Evolutionary conservation across 2,888 invertebrate species (phyloP), one percentile per base, ranked within the genome.

Genomic region (Heteromurus nitidus): DNA sequence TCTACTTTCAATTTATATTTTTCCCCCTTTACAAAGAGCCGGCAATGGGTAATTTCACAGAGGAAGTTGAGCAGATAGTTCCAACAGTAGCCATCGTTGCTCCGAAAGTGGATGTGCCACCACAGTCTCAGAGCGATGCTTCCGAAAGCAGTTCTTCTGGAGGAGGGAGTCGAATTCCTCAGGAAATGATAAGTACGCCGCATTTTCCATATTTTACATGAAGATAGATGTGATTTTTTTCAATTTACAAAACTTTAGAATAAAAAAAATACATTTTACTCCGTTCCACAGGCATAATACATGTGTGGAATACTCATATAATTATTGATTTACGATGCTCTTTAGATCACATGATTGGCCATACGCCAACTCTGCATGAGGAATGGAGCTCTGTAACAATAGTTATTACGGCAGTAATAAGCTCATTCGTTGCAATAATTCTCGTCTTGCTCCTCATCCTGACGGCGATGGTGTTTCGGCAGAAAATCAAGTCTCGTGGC

Each of bases 361-460:
- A 85, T 62, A 80, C 82, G 28, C 85, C 86, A 68, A 75, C 80
- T 60, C 65, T 81, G 36, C 79, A 81, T 47, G 82, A 82, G 58
- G 87, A 87, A 77, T 87, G 87, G 87, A 86, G 85, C 58, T 86
- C 86, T 0, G 82, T 85, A 62, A 85, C 87, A 73, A 86, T 87
- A 20, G 86, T 87, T 20, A 80, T 87, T 30, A 87, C 87, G 22
- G 85, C 87, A 9, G 85, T 87, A 64, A 85, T 86, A 80, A 85
- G 85, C 76, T 87, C 87, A 28, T 87, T 87, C 81, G 86, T 87
- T 26, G 86, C 87, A n/a, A 86, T 87, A 44, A 80, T 87, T 62
- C 81, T 86, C 31, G 87, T 87, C 60, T 84, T 87, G 3, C 83
- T 87, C 20, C 79, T 87, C 47, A 85, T 87, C 58, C 80, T 87